A percentile compares a stretch with the other conserved stretches of the same genome.
phyloP scores from a whole-genome alignment of 2,888 invertebrate genomes.

The Eilema sororculum region DNA sequence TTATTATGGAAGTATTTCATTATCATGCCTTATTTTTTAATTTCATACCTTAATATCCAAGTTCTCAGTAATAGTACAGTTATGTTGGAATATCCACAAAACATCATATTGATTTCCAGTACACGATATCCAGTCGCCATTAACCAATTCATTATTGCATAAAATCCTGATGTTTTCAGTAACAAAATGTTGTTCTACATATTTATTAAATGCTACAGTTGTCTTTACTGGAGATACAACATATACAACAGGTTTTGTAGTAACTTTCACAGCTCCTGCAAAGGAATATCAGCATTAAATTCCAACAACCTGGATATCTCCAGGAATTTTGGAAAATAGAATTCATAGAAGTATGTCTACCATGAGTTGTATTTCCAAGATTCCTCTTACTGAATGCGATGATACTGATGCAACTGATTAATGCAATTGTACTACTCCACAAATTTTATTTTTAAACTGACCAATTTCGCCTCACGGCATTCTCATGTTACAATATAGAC shows the following conservation, averaged over 20 bases:
- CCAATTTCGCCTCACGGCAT: too few relatives aligned
- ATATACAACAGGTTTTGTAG: constrained; percentile 71
- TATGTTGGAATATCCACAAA: constrained; percentile 79
- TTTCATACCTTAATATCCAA: constrained; percentile 69
- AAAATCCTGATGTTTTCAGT: constrained; percentile 60
- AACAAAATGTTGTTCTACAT: constrained; percentile 64
- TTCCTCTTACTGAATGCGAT: too few relatives aligned
- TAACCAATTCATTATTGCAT: constrained; percentile 61
- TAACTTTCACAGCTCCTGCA: constrained; percentile 79
- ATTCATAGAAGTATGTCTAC: too few relatives aligned
- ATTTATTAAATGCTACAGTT: constrained; percentile 76
- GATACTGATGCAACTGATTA: too few relatives aligned
- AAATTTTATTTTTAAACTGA: too few relatives aligned
- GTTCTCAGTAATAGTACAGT: constrained; percentile 51
- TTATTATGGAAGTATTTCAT: neutral
- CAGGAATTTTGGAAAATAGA: too few relatives aligned
- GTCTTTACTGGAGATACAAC: constrained; percentile 68
- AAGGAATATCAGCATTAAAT: constrained; percentile 21
- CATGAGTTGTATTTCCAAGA: too few relatives aligned
- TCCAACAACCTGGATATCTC: neutral
- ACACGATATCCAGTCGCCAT: constrained; percentile 78
- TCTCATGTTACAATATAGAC: too few relatives aligned
- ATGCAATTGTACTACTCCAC: too few relatives aligned
- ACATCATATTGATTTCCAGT: constrained; percentile 78
- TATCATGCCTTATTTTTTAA: neutral